phyloP scores from a whole-genome alignment of 2,113 vertebrate genomes.

The Nesoenas mayeri region DNA sequence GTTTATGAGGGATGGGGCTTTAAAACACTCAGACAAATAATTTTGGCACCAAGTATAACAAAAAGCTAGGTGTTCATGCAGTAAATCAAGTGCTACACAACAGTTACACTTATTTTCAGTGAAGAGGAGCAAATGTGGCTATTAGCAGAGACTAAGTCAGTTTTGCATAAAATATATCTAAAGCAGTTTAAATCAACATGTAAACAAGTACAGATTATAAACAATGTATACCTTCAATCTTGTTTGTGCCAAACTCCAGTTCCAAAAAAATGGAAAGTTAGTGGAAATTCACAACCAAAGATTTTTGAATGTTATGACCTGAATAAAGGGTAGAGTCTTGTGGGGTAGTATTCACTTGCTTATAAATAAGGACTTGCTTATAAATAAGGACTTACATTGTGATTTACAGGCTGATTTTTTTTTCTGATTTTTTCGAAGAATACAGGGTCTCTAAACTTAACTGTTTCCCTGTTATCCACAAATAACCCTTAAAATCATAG shows the following conservation, averaged over 20 bases:
- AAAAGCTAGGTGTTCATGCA: background rate
- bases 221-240: background rate
- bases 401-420: background rate
- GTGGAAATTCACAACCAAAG: background rate
- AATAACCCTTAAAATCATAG: background rate
- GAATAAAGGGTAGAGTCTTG: background rate
- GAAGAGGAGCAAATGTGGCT: background rate
- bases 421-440: background rate
- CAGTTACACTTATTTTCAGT: background rate
- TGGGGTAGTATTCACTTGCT: background rate
- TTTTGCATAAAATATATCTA: background rate
- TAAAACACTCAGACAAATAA: background rate
- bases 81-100: background rate
- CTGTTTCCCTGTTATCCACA: background rate
- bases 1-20: accelerated
- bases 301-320: background rate
- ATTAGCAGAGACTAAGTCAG: background rate
- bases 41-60: background rate
- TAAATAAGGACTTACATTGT: background rate
- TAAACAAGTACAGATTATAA: background rate
- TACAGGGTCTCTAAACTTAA: background rate
- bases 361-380: background rate
- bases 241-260: background rate
- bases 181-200: background rate
- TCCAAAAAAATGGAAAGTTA: background rate